Percentiles rank a stretch among this genome's conserved stretches.
Evolutionary conservation across 2,797 vertebrate genomes (phyloP).

Genomic region (Eutrigla gurnardus): DNA sequence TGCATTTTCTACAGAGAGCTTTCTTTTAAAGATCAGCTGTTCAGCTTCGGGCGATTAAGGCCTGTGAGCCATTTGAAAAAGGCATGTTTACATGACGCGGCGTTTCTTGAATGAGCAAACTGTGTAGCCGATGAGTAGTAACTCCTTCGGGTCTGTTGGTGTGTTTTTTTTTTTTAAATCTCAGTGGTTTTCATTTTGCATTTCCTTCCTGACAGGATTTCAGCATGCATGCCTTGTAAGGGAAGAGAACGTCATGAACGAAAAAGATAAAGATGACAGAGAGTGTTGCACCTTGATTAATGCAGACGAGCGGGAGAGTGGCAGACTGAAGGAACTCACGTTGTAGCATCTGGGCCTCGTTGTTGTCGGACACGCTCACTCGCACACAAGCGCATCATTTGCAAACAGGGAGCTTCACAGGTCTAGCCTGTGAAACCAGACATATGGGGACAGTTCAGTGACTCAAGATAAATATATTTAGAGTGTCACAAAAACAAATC

Average conservation of each 20-base stretch:
- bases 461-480: too few relatives aligned
- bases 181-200: constrained; percentile 68
- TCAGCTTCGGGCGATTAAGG: constrained; percentile 51
- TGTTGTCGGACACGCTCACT: constrained; percentile 23
- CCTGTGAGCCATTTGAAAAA: constrained; percentile 72
- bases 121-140: constrained; percentile 64
- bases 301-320: constrained; percentile 66
- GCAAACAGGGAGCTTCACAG: background rate
- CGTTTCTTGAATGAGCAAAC: constrained; percentile 76
- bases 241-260: constrained; percentile 66
- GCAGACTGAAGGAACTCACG: constrained; percentile 63
- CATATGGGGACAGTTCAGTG: constrained; percentile 26
- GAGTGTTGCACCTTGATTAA: constrained; percentile 78
- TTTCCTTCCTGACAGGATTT: constrained; percentile 69
- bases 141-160: constrained; percentile 50
- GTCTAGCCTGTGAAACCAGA: constrained; percentile 57
- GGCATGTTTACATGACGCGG: constrained; percentile 82
- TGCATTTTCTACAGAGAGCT: constrained; percentile 34
- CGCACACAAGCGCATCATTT: constrained; percentile 25
- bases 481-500: background rate
- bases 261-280: constrained; percentile 58
- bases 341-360: background rate
- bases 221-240: constrained; percentile 82
- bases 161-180: constrained; percentile 56
- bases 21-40: constrained; percentile 61